phyloP scores from a whole-genome alignment of 2,888 invertebrate genomes.

The Papilio gigon region DNA sequence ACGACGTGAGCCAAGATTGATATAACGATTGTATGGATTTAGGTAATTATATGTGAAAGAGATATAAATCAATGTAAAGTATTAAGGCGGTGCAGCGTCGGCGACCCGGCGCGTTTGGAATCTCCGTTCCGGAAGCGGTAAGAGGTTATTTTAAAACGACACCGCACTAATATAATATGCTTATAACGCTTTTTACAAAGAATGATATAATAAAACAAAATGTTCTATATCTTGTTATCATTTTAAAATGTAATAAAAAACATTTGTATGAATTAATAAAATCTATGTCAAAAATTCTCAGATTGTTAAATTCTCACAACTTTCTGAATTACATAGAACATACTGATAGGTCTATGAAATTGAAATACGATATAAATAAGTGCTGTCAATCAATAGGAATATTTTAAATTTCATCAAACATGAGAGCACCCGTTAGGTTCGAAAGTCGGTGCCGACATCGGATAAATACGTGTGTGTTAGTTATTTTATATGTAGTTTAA shows the following conservation, averaged over 20 bases:
- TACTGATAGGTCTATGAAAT: too few relatives aligned
- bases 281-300: too few relatives aligned
- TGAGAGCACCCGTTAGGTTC: too few relatives aligned
- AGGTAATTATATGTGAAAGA: slow-evolving; percentile 30
- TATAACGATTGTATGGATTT: slow-evolving; percentile 23
- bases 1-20: slow-evolving; percentile 18
- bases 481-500: too few relatives aligned
- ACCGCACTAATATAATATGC: slow-evolving; percentile 20
- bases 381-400: too few relatives aligned
- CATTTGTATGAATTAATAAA: too few relatives aligned
- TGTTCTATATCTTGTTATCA: neutral
- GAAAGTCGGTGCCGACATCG: too few relatives aligned
- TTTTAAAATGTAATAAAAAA: neutral
- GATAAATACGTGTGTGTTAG: too few relatives aligned
- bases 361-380: too few relatives aligned
- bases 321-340: too few relatives aligned
- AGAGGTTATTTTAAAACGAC: slow-evolving; percentile 37
- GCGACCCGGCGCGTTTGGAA: slow-evolving; percentile 52
- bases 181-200: slow-evolving; percentile 30
- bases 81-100: neutral
- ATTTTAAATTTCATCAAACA: too few relatives aligned
- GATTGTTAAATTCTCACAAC: too few relatives aligned
- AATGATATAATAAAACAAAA: neutral
- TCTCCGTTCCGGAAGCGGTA: slow-evolving; percentile 62
- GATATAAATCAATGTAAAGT: slow-evolving; percentile 30